Percentiles rank a stretch among this genome's conserved stretches.
Conservation (phyloP, 2,888 invertebrate species). For the Molanna angustata region DNA sequence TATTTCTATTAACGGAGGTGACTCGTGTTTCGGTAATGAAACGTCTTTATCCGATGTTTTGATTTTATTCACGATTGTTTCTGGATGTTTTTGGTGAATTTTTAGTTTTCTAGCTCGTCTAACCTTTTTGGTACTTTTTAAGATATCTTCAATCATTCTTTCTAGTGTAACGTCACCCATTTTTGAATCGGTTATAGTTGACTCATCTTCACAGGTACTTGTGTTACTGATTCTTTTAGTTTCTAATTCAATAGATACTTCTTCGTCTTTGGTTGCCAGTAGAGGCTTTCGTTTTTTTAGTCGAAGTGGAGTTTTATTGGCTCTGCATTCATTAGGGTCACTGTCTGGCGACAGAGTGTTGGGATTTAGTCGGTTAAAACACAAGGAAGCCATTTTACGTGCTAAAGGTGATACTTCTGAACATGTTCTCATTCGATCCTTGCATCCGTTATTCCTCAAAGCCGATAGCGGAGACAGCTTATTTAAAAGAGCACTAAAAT, state of each 20-base stretch:
- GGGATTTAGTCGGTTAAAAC: constrained; percentile 52
- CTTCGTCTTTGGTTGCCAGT: constrained; percentile 48
- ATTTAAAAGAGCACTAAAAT: constrained; percentile 27
- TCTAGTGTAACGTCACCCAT: constrained; percentile 57
- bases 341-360: constrained; percentile 41
- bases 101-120: constrained; percentile 36
- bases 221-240: constrained; percentile 45
- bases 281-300: constrained; percentile 51
- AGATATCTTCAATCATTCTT: constrained; percentile 60
- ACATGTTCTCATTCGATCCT: constrained; percentile 25
- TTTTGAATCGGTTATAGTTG: constrained; percentile 52
- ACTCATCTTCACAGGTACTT: constrained; percentile 42
- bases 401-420: constrained; percentile 57
- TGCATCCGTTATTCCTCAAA: constrained; percentile 26
- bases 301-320: constrained; percentile 52
- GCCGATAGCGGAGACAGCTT: constrained; percentile 29
- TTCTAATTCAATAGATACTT: constrained; percentile 51
- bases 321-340: constrained; percentile 41
- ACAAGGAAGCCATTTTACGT: constrained; percentile 56
- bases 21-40: neutral
- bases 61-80: constrained; percentile 40
- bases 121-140: constrained; percentile 56
- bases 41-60: constrained; percentile 1
- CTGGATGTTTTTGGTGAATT: constrained; percentile 21
- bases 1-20: neutral